Conservation (phyloP, 2,888 invertebrate species). For the Autographa pulchrina region DNA sequence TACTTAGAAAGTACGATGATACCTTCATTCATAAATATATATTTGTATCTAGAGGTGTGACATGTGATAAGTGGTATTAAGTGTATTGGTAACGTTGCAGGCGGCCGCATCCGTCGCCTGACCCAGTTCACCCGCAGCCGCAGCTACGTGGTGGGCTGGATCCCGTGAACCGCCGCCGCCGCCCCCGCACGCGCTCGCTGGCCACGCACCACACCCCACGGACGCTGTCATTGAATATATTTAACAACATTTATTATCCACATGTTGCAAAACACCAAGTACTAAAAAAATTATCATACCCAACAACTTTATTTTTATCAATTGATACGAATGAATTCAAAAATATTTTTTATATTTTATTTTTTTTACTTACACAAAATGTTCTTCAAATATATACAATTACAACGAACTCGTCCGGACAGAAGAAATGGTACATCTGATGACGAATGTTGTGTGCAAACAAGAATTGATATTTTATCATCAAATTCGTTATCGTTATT, state of each 20-base stretch:
- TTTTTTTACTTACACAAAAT: constrained; percentile 1
- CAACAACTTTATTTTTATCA: neutral
- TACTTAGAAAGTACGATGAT: too few relatives aligned
- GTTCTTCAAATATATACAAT: constrained; percentile 58
- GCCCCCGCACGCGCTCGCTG: constrained; percentile 54
- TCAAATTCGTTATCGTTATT: constrained; percentile 23
- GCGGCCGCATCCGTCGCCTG: constrained; percentile 94
- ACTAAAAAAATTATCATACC: neutral
- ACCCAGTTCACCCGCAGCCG: constrained; percentile 93
- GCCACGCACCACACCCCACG: constrained; percentile 42
- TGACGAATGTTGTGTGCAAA: constrained; percentile 64
- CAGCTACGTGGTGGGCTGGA: constrained; percentile 94
- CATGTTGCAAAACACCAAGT: neutral
- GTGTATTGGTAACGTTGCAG: constrained; percentile 67
- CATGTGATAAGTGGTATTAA: neutral
- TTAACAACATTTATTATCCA: constrained; percentile 20
- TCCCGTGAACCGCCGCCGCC: constrained; percentile 73
- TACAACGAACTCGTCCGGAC: constrained; percentile 52
- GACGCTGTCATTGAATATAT: constrained; percentile 61
- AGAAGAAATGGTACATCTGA: constrained; percentile 62
- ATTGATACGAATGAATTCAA: neutral
- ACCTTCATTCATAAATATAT: too few relatives aligned
- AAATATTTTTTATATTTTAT: neutral
- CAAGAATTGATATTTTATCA: constrained; percentile 69
- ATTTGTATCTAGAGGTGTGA: neutral